Conservation (phyloP, 1,140 invertebrate species). For the Mya arenaria region DNA sequence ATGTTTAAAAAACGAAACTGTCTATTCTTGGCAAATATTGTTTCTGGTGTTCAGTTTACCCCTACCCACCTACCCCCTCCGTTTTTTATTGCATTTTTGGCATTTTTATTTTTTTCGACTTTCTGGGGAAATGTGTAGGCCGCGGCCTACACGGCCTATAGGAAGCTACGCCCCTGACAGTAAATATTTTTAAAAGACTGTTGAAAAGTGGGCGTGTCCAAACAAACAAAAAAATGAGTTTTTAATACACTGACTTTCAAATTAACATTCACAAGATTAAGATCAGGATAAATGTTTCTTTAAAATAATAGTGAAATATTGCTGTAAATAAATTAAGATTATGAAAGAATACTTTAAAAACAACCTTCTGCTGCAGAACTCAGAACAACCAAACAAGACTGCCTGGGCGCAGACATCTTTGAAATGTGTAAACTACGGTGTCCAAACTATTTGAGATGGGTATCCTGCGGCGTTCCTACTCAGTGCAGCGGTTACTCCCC, state of each 20-base stretch:
- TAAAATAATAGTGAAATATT: background rate
- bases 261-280: background rate
- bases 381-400: constrained; percentile 59
- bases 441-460: no score
- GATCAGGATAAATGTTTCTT: background rate
- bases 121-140: no score
- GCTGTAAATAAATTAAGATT: background rate
- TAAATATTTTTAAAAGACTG: background rate
- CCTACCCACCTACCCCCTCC: no score
- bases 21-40: no score
- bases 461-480: no score
- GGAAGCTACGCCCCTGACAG: no score
- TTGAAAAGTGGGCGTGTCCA: background rate
- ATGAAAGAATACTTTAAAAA: background rate
- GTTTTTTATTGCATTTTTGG: no score
- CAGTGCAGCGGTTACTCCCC: no score
- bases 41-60: no score
- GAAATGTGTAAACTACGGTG: background rate
- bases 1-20: no score
- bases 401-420: constrained; percentile 65
- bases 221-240: background rate
- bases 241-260: background rate
- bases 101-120: no score
- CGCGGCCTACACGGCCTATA: no score
- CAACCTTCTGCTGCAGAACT: constrained; percentile 60